Percentiles rank a stretch among this genome's conserved stretches.
Conservation (phyloP, 2,113 vertebrate species). For the Micronisus gabar region DNA sequence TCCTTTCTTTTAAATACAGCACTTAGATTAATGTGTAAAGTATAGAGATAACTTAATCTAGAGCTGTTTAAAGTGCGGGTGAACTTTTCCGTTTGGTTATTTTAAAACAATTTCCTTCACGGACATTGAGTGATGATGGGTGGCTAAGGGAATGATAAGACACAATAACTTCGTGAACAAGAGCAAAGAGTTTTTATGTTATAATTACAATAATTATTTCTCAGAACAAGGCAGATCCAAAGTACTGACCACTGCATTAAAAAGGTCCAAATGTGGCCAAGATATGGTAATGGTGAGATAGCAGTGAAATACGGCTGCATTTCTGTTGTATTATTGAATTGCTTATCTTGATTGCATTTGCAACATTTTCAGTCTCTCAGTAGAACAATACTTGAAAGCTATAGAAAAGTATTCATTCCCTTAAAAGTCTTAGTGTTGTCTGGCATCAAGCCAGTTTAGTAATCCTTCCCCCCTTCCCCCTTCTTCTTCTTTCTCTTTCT, state of each 20-base stretch:
- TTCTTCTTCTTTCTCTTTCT: background rate
- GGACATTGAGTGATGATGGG: background rate
- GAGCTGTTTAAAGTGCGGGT: background rate
- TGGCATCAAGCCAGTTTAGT: background rate
- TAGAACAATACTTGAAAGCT: background rate
- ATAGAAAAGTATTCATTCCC: constrained; percentile 14
- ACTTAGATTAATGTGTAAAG: background rate
- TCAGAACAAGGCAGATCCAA: background rate
- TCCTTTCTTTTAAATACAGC: background rate
- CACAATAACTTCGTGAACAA: background rate
- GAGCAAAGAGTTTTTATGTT: background rate
- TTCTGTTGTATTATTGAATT: constrained; percentile 33
- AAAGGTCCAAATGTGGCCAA: background rate
- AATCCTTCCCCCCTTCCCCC: background rate
- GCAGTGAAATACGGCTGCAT: background rate
- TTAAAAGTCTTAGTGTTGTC: constrained; percentile 1
- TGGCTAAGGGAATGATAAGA: background rate
- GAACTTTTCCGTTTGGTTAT: background rate
- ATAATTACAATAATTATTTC: background rate
- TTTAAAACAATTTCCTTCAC: constrained; percentile 16
- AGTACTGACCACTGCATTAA: background rate
- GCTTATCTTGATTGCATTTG: constrained; percentile 27
- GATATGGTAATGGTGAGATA: background rate
- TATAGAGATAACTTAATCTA: background rate
- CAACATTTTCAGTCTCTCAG: background rate